Conservation (phyloP, 2,113 vertebrate genomes). For the Equus quagga region DNA sequence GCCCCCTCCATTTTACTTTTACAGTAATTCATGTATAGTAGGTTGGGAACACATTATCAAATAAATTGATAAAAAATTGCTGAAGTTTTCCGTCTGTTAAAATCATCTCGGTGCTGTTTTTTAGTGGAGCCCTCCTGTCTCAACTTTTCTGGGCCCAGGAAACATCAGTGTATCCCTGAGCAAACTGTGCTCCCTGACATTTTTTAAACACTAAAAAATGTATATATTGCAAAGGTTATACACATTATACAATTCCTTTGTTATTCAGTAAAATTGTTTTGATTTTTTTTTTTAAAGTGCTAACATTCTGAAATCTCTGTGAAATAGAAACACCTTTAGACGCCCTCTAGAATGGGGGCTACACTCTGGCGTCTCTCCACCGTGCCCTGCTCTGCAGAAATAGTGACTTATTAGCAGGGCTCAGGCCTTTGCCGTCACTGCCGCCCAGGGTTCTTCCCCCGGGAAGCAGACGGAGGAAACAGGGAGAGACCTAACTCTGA, state of each 20-base stretch:
- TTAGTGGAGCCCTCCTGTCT: not conserved
- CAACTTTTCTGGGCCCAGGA: not conserved
- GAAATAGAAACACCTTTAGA: not conserved
- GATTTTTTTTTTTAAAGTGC: not conserved
- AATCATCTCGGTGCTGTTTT: not conserved
- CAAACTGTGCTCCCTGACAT: not conserved
- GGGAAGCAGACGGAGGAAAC: not conserved
- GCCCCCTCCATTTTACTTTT: not conserved
- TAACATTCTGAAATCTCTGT: not conserved
- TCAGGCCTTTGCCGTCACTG: not conserved
- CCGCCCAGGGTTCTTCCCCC: not conserved
- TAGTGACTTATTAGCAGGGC: fast-evolving
- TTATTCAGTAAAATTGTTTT: not conserved
- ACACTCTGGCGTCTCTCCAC: not conserved
- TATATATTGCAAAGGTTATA: not conserved
- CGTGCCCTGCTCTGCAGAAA: fast-evolving
- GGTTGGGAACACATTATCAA: not conserved
- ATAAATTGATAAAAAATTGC: not conserved
- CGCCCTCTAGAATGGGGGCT: not conserved
- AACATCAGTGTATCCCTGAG: not conserved
- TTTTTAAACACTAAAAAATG: not conserved
- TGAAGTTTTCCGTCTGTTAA: slow-evolving; percentile 45
- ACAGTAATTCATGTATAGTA: not conserved
- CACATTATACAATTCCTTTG: not conserved
- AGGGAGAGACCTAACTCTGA: not conserved